A percentile compares a stretch with the other conserved stretches of the same genome.
Conservation (phyloP, 2,797 vertebrate species). For the Bucorvus abyssinicus region DNA sequence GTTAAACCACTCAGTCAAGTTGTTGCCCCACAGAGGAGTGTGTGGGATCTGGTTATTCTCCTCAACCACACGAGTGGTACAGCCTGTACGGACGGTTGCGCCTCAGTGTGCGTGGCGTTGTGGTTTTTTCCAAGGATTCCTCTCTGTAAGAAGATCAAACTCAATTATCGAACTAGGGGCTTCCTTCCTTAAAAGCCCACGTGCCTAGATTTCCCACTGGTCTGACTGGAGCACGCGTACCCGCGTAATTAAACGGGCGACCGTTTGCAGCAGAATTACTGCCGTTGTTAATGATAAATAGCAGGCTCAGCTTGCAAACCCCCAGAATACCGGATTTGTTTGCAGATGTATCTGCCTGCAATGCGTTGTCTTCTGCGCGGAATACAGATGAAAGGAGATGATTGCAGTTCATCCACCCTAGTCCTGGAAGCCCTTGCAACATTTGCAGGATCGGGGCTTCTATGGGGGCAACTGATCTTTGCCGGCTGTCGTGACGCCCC, state of each 20-base stretch:
- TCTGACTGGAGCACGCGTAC: neutral
- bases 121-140: neutral
- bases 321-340: constrained; percentile 14
- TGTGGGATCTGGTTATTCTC: neutral
- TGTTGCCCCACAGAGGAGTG: neutral
- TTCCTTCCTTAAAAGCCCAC: neutral
- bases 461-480: neutral
- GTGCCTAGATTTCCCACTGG: neutral
- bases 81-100: neutral
- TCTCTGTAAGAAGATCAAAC: neutral
- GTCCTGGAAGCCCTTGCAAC: neutral
- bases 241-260: neutral
- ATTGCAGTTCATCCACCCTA: neutral
- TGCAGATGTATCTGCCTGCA: neutral
- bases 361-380: neutral
- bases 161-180: neutral
- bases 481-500: neutral
- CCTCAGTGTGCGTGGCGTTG: neutral
- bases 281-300: constrained; percentile 28
- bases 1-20: neutral
- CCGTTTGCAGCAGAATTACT: neutral
- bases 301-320: neutral
- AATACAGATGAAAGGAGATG: constrained; percentile 29
- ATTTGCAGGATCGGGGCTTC: neutral
- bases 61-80: neutral